A percentile compares a stretch with the other conserved stretches of the same genome.
Conservation (phyloP, 2,797 vertebrate species). For the Sylvia borin region DNA sequence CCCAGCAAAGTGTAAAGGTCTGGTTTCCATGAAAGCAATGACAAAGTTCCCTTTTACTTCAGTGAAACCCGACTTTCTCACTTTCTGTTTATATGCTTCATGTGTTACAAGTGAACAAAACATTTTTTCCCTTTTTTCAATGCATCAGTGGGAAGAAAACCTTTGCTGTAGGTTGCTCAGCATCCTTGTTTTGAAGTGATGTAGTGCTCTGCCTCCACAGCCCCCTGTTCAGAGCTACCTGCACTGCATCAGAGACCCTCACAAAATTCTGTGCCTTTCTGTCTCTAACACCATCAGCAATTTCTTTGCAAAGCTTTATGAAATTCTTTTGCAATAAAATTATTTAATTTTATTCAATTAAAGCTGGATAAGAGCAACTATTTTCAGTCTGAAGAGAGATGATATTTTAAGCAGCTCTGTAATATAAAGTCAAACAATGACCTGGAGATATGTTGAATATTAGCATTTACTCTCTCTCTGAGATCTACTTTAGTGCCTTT, state of each 20-base stretch:
- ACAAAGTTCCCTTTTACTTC: background rate
- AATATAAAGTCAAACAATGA: background rate
- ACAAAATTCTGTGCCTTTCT: background rate
- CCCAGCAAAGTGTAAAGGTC: background rate
- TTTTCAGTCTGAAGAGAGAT: background rate
- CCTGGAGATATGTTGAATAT: background rate
- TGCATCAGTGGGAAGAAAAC: background rate
- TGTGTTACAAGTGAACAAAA: background rate
- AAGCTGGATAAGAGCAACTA: background rate
- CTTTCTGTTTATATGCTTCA: background rate
- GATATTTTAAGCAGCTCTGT: background rate
- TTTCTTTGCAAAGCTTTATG: background rate
- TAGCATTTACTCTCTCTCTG: background rate
- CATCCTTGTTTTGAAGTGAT: background rate
- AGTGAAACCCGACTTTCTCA: background rate
- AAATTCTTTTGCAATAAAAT: background rate
- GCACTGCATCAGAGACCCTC: background rate
- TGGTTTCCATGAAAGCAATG: background rate
- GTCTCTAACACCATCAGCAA: background rate
- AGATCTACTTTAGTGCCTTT: background rate
- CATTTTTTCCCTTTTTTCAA: background rate
- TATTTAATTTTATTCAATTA: background rate
- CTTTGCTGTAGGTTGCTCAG: background rate
- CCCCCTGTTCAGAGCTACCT: background rate
- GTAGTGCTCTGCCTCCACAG: background rate